Conservation (phyloP, 2,888 invertebrate species). For the Rhabditoides inermis region DNA sequence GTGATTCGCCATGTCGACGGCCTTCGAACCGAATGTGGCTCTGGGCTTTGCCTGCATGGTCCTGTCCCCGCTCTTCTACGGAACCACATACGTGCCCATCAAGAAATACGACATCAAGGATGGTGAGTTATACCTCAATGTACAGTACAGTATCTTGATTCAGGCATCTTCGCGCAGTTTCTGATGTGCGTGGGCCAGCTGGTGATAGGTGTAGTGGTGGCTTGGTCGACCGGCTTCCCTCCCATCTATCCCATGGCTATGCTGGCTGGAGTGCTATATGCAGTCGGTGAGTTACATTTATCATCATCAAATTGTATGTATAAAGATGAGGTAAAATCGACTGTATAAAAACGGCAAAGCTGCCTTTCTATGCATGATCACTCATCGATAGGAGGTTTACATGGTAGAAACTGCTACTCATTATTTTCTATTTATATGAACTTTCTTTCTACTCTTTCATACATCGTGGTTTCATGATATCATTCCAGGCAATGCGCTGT, state of each 20-base stretch:
- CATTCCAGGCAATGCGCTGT: conserved; percentile 18
- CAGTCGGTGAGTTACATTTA: conserved; percentile 15
- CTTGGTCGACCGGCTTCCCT: not conserved
- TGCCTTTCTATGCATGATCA: not conserved
- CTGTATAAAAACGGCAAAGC: not conserved
- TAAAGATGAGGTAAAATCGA: not conserved
- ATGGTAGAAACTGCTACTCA: too few species aligned
- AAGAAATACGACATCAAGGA: conserved; percentile 30
- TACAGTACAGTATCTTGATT: not conserved
- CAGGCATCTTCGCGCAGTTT: conserved; percentile 30
- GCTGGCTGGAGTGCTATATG: conserved; percentile 1
- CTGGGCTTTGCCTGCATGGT: too few species aligned
- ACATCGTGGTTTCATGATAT: not conserved
- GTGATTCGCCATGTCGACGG: too few species aligned
- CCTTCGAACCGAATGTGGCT: too few species aligned
- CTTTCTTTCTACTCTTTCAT: too few species aligned
- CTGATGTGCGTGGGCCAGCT: conserved; percentile 29
- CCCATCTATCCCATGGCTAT: not conserved
- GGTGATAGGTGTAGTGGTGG: conserved; percentile 15
- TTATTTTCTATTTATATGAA: too few species aligned
- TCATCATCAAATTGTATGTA: too few species aligned
- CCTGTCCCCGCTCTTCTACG: conserved; percentile 21
- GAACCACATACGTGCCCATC: conserved; percentile 28
- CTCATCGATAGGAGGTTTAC: too few species aligned
- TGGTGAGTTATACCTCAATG: conserved; percentile 7